Base-by-base conservation (phyloP, 2,797 vertebrate genomes). In the Sarcoramphus papa region DNA sequence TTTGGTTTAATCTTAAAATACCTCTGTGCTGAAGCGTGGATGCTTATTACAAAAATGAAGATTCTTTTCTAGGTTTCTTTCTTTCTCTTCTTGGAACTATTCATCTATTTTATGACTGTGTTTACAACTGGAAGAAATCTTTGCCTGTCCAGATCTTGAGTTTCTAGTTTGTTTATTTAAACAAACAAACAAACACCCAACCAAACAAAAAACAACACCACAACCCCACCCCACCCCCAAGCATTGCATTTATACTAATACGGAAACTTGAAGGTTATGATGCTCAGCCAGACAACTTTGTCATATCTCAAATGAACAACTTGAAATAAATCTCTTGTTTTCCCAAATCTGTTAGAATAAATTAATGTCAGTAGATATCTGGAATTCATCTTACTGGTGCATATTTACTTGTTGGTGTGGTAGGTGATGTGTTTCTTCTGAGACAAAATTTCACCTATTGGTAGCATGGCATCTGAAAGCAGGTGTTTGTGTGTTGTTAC, bases 1-100 rank as follows among this genome's bases (percentile, higher is more conserved):
- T 45, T 86, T 93, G 14, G 4, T 84, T 93, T 89, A 74, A 76
- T 76, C 18, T 50, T 83, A 54, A 95, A 64, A 86, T 60, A 67
- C 4, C 13, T 85, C 23, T 33, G 11, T 53, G 40, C 56, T n/a
- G 22, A 79, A 69, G 7, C 53, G 25, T 56, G 56, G 41, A 41
- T 48, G 9, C 25, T 35, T 94, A 76, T n/a, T 75, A 33, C 7
- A 94, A 86, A 79, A 91, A 41, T 9, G 6, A 33, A 25, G 0
- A 0, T 2, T 28, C 12, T 51, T 70, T 59, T 2, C 21, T 28
- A 12, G 9, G 2, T 40, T 74, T 82, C 19, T 65, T 48, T 63
- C 18, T 72, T 30, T 47, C 10, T 53, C 20, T 17, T 85, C 75
- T 76, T 84, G 13, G 48, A 69, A n/a, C 30, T 72, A 31, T 22